Base-by-base conservation (phyloP, 2,113 vertebrate species). In the Hydrolagus affinis region DNA sequence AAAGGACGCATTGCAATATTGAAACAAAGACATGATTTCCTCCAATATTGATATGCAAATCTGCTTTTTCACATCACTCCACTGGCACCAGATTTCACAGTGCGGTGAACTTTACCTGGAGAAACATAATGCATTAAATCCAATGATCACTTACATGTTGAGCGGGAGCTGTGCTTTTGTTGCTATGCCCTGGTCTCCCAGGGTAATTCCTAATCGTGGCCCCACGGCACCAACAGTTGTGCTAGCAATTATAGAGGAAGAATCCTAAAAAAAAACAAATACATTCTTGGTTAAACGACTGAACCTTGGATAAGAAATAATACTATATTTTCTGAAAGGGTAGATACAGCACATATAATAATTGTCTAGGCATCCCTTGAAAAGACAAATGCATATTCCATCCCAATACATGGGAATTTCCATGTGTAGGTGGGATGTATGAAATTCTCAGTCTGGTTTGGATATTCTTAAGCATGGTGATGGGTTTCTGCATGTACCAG, bases 101-200 rank as follows among this genome's bases (percentile, higher is more conserved):
- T 86, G 87, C 88, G 87, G 86, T 88, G 86, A 87, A 88, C 86
- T 70, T 88, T 90, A 88, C 86, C 87, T 90, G 0, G 0, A 10
- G 87, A 87, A 88, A 86, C 87, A 87, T 85, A 73, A 0, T 0
- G 85, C 87, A 86, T 7, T 87, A 86, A 85, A 89, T 87, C 86
- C 44, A 80, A 4, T 88, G 85, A 75, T 88, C 8, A 93, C 97
- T 98, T 93, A 98, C 98, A 98, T 96, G 90, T 98, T 99, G 90
- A 99, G 96, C 70, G 97, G 97, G 76, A 99, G 94, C 92, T 97
- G 96, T 91, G 95, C 94, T 90, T 97, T 98, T 88, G 95, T 90
- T 56, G 95, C 91, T 62, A 91, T 94, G 90, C 95, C 91, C 89
- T 97, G 95, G 88, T 97, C 96, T 89, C 94, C 97, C 89, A 90